Evolutionary conservation across 2,888 invertebrate species (phyloP).

Genomic region (Diarsia dahlii): DNA sequence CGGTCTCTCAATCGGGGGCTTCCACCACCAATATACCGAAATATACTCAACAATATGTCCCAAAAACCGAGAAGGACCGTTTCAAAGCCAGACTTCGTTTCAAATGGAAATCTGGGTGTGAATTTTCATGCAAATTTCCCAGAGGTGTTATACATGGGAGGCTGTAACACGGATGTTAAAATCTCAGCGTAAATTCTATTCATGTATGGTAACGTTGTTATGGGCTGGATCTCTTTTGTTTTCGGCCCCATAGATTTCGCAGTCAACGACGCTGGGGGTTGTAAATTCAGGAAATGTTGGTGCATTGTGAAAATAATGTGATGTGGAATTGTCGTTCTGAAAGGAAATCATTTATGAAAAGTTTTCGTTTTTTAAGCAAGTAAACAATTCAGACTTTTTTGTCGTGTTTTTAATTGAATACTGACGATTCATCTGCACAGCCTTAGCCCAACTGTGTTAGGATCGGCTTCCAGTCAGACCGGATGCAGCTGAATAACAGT

Average conservation of each 20-base stretch:
- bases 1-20: slow-evolving; percentile 22
- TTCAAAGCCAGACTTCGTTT: slow-evolving; percentile 68
- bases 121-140: slow-evolving; percentile 72
- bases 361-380: neutral
- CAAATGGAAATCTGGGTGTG: slow-evolving; percentile 70
- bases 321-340: neutral
- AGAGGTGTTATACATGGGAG: slow-evolving; percentile 68
- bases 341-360: neutral
- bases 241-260: slow-evolving; percentile 33
- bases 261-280: neutral
- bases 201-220: slow-evolving; percentile 64
- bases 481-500: no score
- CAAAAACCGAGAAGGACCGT: slow-evolving; percentile 59
- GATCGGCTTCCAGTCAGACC: no score
- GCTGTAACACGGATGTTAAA: slow-evolving; percentile 61
- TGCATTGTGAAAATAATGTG: neutral
- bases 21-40: slow-evolving; percentile 47
- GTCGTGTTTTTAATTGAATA: neutral
- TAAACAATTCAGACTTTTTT: neutral
- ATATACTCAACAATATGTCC: slow-evolving; percentile 63
- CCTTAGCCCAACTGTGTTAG: no score
- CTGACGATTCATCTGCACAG: no score
- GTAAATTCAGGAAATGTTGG: slow-evolving; percentile 1
- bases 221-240: slow-evolving; percentile 58
- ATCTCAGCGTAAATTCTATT: slow-evolving; percentile 66